Evolutionary conservation across 2,797 vertebrate species (phyloP).

Genomic region (Oryzias dopingdopingensis): DNA sequence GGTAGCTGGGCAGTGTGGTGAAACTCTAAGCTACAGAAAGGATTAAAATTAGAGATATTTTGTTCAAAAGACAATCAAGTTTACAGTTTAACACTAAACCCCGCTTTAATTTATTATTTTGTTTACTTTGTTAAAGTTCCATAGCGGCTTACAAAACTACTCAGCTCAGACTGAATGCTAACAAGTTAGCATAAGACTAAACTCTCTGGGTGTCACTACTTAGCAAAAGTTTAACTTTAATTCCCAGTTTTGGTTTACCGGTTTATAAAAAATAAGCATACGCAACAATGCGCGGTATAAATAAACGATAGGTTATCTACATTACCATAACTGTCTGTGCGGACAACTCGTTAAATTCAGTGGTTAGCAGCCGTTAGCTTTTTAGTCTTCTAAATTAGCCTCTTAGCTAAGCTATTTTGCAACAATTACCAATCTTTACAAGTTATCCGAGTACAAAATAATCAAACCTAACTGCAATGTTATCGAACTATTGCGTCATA

Average conservation of each 20-base stretch:
- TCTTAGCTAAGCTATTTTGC: constrained; percentile 44
- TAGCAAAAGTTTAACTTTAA: rapidly evolving
- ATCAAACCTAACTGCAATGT: neutral
- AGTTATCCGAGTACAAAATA: neutral
- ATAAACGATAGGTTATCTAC: neutral
- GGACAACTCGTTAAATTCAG: constrained; percentile 27
- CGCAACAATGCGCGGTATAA: neutral
- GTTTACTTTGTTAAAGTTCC: neutral
- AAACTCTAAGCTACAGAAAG: no score
- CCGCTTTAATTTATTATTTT: neutral
- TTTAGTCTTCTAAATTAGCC: constrained; percentile 38
- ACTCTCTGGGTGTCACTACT: constrained; percentile 25
- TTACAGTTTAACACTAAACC: neutral
- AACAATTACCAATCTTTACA: constrained; percentile 2
- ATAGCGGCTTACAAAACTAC: constrained; percentile 4
- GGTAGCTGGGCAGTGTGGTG: neutral
- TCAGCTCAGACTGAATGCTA: constrained; percentile 35
- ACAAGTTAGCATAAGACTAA: constrained; percentile 47
- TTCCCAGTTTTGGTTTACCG: rapidly evolving
- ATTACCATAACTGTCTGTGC: constrained; percentile 12
- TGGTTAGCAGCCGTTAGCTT: constrained; percentile 54
- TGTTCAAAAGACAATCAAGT: no score
- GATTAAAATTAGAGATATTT: no score
- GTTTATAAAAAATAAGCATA: neutral
- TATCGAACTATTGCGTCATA: neutral